These are phyloP conservation scores for Drosophila phalerata DNA, from an alignment of 2,888 invertebrate species.

Conservation along the genomic window DNA sequence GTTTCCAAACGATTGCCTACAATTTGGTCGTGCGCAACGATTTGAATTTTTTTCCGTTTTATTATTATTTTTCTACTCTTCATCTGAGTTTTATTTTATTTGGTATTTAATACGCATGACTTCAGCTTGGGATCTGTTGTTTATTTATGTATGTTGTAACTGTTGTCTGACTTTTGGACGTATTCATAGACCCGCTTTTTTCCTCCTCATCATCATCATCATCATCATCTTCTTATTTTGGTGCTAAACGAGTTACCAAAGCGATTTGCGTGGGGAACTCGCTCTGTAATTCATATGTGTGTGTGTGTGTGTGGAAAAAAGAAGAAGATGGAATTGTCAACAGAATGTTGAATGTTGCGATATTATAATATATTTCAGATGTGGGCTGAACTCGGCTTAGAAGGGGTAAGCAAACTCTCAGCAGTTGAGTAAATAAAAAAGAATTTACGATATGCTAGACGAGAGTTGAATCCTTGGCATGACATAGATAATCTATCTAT, in stretches of 20 bases:
- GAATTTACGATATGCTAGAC: not conserved
- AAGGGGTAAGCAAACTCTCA: slow-evolving; percentile 28
- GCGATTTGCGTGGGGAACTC: slow-evolving; percentile 48
- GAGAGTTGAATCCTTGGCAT: slow-evolving; percentile 5
- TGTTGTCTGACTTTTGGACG: slow-evolving; percentile 52
- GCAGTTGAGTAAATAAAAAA: not conserved
- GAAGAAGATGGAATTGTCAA: slow-evolving; percentile 27
- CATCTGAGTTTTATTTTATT: slow-evolving; percentile 42
- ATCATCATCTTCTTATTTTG: slow-evolving; percentile 17
- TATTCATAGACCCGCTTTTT: slow-evolving; percentile 52
- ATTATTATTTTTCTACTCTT: slow-evolving; percentile 34
- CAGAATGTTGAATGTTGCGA: slow-evolving; percentile 22
- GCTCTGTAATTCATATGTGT: slow-evolving; percentile 26
- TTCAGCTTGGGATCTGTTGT: slow-evolving; percentile 53
- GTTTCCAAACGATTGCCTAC: slow-evolving; percentile 77
- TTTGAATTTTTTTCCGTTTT: slow-evolving; percentile 54
- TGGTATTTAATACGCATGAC: slow-evolving; percentile 76
- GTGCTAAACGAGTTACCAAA: slow-evolving; percentile 45
- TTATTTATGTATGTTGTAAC: slow-evolving; percentile 70
- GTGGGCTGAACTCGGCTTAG: slow-evolving; percentile 32
- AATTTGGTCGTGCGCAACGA: slow-evolving; percentile 77
- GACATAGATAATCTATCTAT: slow-evolving; percentile 8
- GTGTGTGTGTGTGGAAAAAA: slow-evolving; percentile 6
- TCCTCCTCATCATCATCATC: not conserved
- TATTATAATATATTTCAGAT: not conserved